These are phyloP conservation scores for Ranitomeya imitator DNA, from an alignment of 2,113 vertebrate genomes.

Conservation along the genomic window DNA sequence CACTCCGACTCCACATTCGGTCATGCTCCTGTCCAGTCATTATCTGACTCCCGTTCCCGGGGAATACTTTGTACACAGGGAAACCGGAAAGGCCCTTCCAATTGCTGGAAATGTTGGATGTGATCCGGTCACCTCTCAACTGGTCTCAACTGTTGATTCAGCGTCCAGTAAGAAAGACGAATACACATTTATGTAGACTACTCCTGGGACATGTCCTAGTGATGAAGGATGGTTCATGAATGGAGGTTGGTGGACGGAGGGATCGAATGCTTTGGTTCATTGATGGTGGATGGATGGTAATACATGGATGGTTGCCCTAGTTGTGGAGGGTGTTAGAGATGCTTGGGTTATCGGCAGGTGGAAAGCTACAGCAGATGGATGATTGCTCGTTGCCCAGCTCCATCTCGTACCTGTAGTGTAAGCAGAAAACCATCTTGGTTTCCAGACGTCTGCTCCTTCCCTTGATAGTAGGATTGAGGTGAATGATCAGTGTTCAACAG, in stretches of 20 bases:
- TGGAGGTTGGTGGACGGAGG: background rate
- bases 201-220: background rate
- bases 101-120: conserved; percentile 81
- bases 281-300: background rate
- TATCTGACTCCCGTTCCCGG: conserved; percentile 72
- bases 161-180: conserved; percentile 60
- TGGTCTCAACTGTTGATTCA: conserved; percentile 75
- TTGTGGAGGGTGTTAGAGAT: background rate
- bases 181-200: background rate
- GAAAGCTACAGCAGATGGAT: background rate
- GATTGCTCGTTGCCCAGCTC: too few relatives aligned
- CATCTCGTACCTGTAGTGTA: too few relatives aligned
- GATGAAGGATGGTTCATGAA: background rate
- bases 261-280: background rate
- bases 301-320: background rate
- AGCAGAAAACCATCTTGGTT: too few relatives aligned
- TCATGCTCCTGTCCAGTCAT: conserved; percentile 74
- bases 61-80: conserved; percentile 80
- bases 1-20: conserved; percentile 69
- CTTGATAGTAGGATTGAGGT: too few relatives aligned
- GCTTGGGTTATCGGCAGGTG: background rate
- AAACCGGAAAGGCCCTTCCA: conserved; percentile 79
- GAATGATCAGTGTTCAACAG: too few relatives aligned
- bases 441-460: too few relatives aligned
- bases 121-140: conserved; percentile 71